Conservation (phyloP, 2,888 invertebrate species). For the Acleris literana region DNA sequence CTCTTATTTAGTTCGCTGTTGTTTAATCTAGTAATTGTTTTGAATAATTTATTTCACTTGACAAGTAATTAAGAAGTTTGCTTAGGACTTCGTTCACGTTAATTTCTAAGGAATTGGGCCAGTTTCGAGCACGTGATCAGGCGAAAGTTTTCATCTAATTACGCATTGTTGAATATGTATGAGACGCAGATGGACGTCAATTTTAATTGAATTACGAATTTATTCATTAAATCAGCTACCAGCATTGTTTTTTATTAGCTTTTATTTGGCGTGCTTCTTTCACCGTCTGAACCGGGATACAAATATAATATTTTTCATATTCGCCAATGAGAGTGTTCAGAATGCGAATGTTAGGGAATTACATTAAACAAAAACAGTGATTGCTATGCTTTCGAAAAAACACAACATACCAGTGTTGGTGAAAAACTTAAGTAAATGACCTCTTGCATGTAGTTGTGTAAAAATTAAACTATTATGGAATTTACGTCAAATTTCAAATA, state of each 20-base stretch:
- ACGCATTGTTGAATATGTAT: conserved; percentile 62
- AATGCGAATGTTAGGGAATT: too few species aligned
- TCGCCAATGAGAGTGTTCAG: too few species aligned
- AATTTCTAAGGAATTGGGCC: conserved; percentile 62
- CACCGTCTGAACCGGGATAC: too few species aligned
- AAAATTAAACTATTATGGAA: too few species aligned
- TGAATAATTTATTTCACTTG: conserved; percentile 72
- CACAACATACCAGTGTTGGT: too few species aligned
- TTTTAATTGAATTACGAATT: conserved; percentile 24
- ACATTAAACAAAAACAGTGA: too few species aligned
- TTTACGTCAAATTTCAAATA: too few species aligned
- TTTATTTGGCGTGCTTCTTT: too few species aligned
- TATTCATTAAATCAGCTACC: conserved; percentile 7
- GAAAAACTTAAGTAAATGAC: too few species aligned
- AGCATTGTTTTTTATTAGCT: background rate
- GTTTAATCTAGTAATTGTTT: conserved; percentile 66
- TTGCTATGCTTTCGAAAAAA: too few species aligned
- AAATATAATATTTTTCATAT: too few species aligned
- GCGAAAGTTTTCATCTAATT: conserved; percentile 62
- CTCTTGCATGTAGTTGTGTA: too few species aligned
- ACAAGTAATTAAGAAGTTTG: conserved; percentile 70
- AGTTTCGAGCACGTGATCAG: conserved; percentile 60
- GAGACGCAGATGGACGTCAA: conserved; percentile 41
- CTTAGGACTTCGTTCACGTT: conserved; percentile 60
- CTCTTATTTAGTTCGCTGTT: conserved; percentile 50